Evolutionary conservation across 2,113 vertebrate species (phyloP), one percentile per base, ranked within the genome.

Genomic region (Dunckerocampus dactyliophorus): DNA sequence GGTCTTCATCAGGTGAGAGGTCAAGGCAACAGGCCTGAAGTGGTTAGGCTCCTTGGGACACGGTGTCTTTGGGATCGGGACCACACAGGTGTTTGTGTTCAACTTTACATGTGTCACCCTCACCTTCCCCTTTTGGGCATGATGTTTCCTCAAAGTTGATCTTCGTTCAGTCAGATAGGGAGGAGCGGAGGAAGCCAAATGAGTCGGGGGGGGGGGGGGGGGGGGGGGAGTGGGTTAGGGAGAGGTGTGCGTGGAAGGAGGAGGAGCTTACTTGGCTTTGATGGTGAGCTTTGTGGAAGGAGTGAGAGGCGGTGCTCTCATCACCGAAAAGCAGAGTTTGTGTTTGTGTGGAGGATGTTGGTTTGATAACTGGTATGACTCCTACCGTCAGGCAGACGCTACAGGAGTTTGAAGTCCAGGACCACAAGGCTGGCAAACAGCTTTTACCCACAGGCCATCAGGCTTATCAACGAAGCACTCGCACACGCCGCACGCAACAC

Each of bases 241-340:
- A 56, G 43, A 21, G 21, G 59, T 3, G 17, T 7, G 76, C 9
- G 71, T 22, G 8, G 61, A 71, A 62, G 62, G 62, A 34, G 62
- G 51, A 55, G 22, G 47, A 16, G 37, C n/a, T 39, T 43, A 17
- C 28, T 21, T 49, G 39, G 48, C 21, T 34, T 54, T 45, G 65
- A 59, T 60, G 62, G 57, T 19, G 9, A 1, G 28, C 31, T 37
- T 73, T 81, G 72, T 73, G 76, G 86, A 82, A 79, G 71, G 80
- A 67, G 76, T 81, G 73, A 73, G 81, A 83, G 79, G 81, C 48
- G 74, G 77, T 65, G 53, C 52, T 76, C 77, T 78, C 48, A 68
- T 65, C 59, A 66, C 9, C 50, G 9, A 67, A 66, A 50, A 78
- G 62, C 68, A 59, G n/a, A 51, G 17, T 49, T 13, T 60, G n/a